Evolutionary conservation across 2,797 vertebrate genomes (phyloP).

Genomic region (Silurus lanzhouensis): DNA sequence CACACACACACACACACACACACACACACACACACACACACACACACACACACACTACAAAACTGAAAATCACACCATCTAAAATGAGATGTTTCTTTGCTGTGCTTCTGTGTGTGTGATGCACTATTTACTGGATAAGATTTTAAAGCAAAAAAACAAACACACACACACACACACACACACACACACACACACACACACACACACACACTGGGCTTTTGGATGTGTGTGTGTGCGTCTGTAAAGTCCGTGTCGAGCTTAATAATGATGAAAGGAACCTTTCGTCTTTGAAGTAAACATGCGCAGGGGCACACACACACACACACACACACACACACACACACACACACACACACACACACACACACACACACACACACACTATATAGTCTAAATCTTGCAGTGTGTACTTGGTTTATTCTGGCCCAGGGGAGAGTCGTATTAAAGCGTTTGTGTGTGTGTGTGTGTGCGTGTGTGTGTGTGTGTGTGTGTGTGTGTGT

Average conservation of each 20-base stretch:
- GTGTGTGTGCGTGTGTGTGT: not conserved
- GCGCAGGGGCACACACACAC: conserved; percentile 3
- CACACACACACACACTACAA: not conserved
- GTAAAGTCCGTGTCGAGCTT: conserved; percentile 54
- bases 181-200: conserved; percentile 1
- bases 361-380: not conserved
- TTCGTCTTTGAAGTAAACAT: conserved; percentile 67
- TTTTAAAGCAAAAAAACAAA: conserved; percentile 3
- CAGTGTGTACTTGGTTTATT: not conserved
- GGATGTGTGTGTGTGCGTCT: conserved; percentile 25
- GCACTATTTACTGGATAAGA: not conserved
- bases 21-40: not conserved
- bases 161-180: not conserved
- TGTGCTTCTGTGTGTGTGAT: not conserved
- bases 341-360: conserved; percentile 10
- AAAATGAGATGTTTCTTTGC: not conserved
- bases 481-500: not conserved
- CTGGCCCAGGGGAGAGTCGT: not conserved
- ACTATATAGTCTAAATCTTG: not conserved
- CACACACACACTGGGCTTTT: conserved; percentile 2
- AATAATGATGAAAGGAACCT: conserved; percentile 61
- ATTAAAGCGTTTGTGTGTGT: not conserved
- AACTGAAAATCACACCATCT: not conserved
- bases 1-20: not conserved
- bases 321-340: conserved; percentile 19